Evolutionary conservation across 2,113 vertebrate genomes (phyloP).

Genomic region (Scolopax mira): DNA sequence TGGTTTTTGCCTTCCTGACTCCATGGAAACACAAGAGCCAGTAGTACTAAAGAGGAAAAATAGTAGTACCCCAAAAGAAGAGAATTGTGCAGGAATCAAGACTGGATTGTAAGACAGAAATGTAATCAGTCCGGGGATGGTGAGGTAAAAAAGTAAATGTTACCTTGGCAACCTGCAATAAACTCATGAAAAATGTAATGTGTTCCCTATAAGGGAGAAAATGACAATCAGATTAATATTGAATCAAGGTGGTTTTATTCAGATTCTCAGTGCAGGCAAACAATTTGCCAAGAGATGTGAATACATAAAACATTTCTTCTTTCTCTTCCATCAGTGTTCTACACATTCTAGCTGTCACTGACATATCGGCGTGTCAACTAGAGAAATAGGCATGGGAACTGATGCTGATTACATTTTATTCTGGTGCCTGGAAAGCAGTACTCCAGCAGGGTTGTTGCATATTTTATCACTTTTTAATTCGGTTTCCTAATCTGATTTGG

Average conservation of each 20-base stretch:
- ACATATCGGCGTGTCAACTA: not conserved
- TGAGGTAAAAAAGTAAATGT: not conserved
- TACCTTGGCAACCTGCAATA: not conserved
- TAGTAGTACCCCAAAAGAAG: not conserved
- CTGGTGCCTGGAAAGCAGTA: not conserved
- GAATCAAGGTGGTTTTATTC: not conserved
- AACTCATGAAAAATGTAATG: not conserved
- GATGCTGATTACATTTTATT: not conserved
- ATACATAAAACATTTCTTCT: constrained; percentile 29
- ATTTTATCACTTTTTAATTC: not conserved
- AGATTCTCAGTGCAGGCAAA: not conserved
- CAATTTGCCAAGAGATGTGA: not conserved
- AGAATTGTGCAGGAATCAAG: not conserved
- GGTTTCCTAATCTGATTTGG: not conserved
- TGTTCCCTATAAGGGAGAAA: not conserved
- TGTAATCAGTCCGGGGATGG: not conserved
- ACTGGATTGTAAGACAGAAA: not conserved
- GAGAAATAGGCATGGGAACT: not conserved
- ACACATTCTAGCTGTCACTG: not conserved
- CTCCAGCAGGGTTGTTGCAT: not conserved
- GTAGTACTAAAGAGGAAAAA: not conserved
- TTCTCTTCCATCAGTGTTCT: not conserved
- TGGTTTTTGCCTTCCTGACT: not conserved
- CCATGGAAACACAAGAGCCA: not conserved
- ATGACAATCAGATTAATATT: constrained; percentile 19